Conservation (phyloP, 2,113 vertebrate species). For the Paraplagusia blochii region DNA sequence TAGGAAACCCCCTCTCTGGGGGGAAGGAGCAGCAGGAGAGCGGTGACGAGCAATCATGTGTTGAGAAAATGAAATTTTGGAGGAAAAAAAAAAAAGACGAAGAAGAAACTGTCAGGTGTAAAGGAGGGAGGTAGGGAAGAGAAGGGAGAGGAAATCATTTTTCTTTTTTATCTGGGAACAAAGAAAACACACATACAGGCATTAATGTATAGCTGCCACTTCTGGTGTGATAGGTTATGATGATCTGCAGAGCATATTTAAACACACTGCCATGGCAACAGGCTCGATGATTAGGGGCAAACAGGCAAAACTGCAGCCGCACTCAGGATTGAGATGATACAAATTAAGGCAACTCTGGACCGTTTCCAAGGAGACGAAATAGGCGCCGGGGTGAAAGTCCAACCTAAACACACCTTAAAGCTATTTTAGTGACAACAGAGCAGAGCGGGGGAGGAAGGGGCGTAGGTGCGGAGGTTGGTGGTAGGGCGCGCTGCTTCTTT, state of each 20-base stretch:
- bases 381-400: conserved; percentile 73
- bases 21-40: background rate
- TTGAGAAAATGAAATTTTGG: conserved; percentile 19
- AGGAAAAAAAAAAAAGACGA: conserved; percentile 1
- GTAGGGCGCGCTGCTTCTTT: conserved; percentile 31
- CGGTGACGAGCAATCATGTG: conserved; percentile 1
- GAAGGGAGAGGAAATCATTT: conserved; percentile 20
- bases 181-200: conserved; percentile 7
- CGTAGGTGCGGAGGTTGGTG: background rate
- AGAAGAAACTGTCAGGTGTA: conserved; percentile 1
- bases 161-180: conserved; percentile 27
- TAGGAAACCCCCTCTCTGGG: conserved; percentile 33
- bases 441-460: conserved; percentile 21
- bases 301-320: conserved; percentile 66
- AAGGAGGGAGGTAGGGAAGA: background rate
- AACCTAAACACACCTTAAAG: conserved; percentile 76
- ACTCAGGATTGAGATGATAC: conserved; percentile 72
- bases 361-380: conserved; percentile 69
- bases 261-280: conserved; percentile 77
- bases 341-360: conserved; percentile 71
- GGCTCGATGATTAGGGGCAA: conserved; percentile 65
- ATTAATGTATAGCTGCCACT: conserved; percentile 33
- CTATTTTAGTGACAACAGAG: conserved; percentile 69
- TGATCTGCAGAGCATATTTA: conserved; percentile 67
- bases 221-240: conserved; percentile 52